Conservation (phyloP, 2,888 invertebrate species). For the Pandemis corylana region DNA sequence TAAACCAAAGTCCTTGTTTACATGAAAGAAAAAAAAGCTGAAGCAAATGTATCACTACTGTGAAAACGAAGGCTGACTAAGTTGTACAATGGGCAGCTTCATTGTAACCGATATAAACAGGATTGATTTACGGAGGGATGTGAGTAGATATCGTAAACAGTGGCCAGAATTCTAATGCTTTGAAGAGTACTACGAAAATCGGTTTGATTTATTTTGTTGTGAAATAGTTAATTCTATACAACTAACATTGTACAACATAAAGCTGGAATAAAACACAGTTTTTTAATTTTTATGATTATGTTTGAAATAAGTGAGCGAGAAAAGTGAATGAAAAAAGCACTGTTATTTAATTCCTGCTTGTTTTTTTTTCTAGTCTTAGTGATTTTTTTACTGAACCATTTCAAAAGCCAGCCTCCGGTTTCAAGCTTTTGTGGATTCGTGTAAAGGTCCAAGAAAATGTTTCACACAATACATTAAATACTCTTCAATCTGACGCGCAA, state of each 20-base stretch:
- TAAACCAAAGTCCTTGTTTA: no score
- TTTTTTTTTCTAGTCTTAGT: background rate
- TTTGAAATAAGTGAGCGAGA: background rate
- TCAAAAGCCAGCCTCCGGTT: background rate
- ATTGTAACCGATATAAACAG: slow-evolving; percentile 36
- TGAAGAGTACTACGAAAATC: background rate
- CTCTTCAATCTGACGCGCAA: background rate
- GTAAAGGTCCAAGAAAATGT: background rate
- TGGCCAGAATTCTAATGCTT: slow-evolving; percentile 4
- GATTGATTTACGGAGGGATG: slow-evolving; percentile 29
- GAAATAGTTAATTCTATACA: no score
- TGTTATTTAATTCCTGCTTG: background rate
- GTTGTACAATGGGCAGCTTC: slow-evolving; percentile 15
- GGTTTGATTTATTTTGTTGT: background rate
- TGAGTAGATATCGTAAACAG: slow-evolving; percentile 30
- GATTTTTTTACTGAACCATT: background rate
- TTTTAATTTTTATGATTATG: background rate
- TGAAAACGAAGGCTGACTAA: slow-evolving; percentile 11
- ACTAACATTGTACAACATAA: background rate
- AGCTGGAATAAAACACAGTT: background rate
- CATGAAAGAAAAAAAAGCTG: background rate
- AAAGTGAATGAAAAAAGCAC: no score
- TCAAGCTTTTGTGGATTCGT: background rate
- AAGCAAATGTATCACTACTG: background rate
- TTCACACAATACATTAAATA: background rate